Percentiles rank a stretch among this genome's conserved stretches.
Conservation (phyloP, 2,113 vertebrate species). For the Jacana jacana region DNA sequence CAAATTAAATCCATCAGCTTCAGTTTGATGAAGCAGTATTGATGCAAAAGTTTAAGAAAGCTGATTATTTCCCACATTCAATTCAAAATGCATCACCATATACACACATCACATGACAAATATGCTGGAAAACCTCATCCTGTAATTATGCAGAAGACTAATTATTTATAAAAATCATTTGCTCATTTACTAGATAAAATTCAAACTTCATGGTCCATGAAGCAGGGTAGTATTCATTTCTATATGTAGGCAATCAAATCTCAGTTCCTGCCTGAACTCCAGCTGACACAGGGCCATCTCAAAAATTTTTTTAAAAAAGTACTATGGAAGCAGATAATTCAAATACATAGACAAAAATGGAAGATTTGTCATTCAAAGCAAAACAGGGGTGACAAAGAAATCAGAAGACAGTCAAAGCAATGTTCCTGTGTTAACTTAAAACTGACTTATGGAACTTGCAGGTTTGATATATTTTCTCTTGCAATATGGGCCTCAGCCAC, state of each 20-base stretch:
- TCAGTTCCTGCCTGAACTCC: neutral
- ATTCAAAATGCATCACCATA: neutral
- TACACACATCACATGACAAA: neutral
- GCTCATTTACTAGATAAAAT: constrained; percentile 38
- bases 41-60: constrained; percentile 21
- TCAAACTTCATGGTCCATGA: constrained; percentile 13
- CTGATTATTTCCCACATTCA: constrained; percentile 21
- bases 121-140: neutral
- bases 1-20: constrained; percentile 46
- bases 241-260: neutral
- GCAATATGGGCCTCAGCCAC: neutral
- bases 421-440: neutral
- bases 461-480: neutral
- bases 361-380: neutral
- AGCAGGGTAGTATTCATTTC: neutral
- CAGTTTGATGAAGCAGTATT: neutral
- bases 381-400: neutral
- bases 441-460: neutral
- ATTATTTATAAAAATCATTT: constrained; percentile 45
- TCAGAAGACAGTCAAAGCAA: neutral
- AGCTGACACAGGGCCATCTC: neutral
- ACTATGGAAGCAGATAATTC: neutral
- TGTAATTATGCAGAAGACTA: constrained; percentile 51
- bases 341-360: neutral
- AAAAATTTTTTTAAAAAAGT: neutral